These are phyloP conservation scores for Drosophila lutescens DNA, from an alignment of 2,888 invertebrate species.

Conservation along the genomic window DNA sequence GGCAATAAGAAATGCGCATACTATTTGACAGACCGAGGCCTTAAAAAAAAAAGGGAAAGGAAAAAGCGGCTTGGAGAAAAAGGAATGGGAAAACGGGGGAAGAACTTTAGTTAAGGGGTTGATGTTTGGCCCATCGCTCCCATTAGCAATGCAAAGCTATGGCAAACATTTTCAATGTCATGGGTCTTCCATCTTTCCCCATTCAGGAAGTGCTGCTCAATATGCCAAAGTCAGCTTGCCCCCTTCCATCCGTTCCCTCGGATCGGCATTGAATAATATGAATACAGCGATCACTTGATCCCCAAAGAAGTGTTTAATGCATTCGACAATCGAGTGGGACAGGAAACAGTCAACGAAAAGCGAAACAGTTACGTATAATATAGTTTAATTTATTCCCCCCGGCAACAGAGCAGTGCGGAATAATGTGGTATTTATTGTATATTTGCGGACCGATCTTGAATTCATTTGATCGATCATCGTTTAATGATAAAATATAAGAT, in stretches of 20 bases:
- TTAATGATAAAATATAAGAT: neutral
- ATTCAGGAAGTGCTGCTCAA: slow-evolving; percentile 44
- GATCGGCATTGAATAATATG: slow-evolving; percentile 56
- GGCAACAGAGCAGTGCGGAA: slow-evolving; percentile 20
- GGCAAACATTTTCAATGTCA: slow-evolving; percentile 77
- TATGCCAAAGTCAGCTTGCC: slow-evolving; percentile 20
- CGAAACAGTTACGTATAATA: slow-evolving; percentile 20
- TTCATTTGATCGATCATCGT: neutral
- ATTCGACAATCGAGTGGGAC: slow-evolving; percentile 36
- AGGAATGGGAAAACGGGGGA: neutral
- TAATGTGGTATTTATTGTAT: slow-evolving; percentile 21
- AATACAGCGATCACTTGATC: slow-evolving; percentile 65
- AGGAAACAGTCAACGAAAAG: slow-evolving; percentile 37
- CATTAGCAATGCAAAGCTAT: slow-evolving; percentile 69
- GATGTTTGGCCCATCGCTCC: slow-evolving; percentile 28
- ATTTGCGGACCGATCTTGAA: slow-evolving; percentile 15
- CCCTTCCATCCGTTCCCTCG: neutral
- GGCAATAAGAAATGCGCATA: slow-evolving; percentile 69
- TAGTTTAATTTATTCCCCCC: slow-evolving; percentile 27
- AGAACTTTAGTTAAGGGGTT: neutral
- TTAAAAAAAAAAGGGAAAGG: neutral
- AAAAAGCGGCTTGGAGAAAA: neutral
- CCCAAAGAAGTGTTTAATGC: slow-evolving; percentile 43
- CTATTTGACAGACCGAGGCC: slow-evolving; percentile 29
- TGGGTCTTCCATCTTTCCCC: slow-evolving; percentile 4